Percentiles rank a stretch among this genome's conserved stretches.
Conservation (phyloP, 2,888 invertebrate genomes). For the Neoscelio sp. region DNA sequence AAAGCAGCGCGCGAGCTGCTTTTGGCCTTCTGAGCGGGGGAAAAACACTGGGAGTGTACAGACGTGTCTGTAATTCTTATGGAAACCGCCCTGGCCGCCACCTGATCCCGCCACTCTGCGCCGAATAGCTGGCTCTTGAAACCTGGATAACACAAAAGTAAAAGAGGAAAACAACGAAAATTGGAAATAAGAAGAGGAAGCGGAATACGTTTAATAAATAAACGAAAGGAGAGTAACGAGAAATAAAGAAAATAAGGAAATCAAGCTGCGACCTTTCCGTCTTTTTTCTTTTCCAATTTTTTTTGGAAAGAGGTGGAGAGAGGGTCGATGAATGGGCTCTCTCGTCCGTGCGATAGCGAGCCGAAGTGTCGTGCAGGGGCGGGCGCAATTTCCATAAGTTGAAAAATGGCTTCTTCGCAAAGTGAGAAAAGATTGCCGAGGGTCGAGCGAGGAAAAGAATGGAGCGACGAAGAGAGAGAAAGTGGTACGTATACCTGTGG, state of each 20-base stretch:
- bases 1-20: slow-evolving; percentile 66
- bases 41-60: slow-evolving; percentile 56
- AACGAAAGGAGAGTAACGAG: slow-evolving; percentile 10
- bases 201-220: slow-evolving; percentile 45
- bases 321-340: slow-evolving; percentile 65
- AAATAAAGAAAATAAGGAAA: slow-evolving; percentile 55
- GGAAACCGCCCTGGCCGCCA: slow-evolving; percentile 60
- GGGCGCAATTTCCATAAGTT: slow-evolving; percentile 80
- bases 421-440: slow-evolving; percentile 79
- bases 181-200: slow-evolving; percentile 15
- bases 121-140: slow-evolving; percentile 38
- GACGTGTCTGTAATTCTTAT: slow-evolving; percentile 67
- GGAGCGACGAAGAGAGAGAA: slow-evolving; percentile 48
- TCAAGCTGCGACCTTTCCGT: slow-evolving; percentile 27
- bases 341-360: slow-evolving; percentile 60
- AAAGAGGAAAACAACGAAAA: slow-evolving; percentile 20
- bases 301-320: slow-evolving; percentile 53
- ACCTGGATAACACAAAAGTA: slow-evolving; percentile 61
- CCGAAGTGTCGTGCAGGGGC: slow-evolving; percentile 67
- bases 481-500: slow-evolving; percentile 50
- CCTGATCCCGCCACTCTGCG: slow-evolving; percentile 44
- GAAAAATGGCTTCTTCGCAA: slow-evolving; percentile 79
- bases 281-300: slow-evolving; percentile 4
- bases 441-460: slow-evolving; percentile 47
- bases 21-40: slow-evolving; percentile 39